Evolutionary conservation across 2,797 vertebrate genomes (phyloP).

Genomic region (Crax fasciolata): DNA sequence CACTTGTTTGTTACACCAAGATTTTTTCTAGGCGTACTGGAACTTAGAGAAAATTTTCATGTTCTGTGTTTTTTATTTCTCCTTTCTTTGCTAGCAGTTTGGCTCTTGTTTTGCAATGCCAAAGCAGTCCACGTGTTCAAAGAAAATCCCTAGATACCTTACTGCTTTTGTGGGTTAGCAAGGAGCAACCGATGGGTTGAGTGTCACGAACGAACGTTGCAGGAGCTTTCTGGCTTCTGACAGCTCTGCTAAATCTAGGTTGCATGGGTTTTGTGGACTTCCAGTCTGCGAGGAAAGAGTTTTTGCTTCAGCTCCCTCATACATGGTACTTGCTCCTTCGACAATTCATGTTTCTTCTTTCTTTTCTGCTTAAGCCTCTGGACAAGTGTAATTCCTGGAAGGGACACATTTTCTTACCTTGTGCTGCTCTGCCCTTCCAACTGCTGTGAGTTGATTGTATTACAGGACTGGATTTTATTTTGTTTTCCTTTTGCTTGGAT

Average conservation of each 20-base stretch:
- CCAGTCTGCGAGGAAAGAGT: background rate
- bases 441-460: conserved; percentile 52
- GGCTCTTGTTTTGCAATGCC: background rate
- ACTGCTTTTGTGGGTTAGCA: background rate
- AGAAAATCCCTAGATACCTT: background rate
- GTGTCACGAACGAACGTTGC: background rate
- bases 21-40: background rate
- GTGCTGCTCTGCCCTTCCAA: conserved; percentile 24
- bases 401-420: background rate
- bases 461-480: background rate
- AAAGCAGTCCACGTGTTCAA: background rate
- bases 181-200: background rate
- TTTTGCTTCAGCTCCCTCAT: conserved; percentile 2
- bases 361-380: conserved; percentile 58
- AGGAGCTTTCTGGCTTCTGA: background rate
- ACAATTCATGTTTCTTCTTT: conserved; percentile 38
- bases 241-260: background rate
- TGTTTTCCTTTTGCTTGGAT: background rate
- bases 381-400: conserved; percentile 44
- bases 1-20: background rate
- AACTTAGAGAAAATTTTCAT: background rate
- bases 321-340: conserved; percentile 37
- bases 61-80: background rate
- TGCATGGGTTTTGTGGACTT: background rate
- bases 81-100: background rate